phyloP scores from a whole-genome alignment of 2,113 vertebrate genomes.

The Oriolus oriolus region DNA sequence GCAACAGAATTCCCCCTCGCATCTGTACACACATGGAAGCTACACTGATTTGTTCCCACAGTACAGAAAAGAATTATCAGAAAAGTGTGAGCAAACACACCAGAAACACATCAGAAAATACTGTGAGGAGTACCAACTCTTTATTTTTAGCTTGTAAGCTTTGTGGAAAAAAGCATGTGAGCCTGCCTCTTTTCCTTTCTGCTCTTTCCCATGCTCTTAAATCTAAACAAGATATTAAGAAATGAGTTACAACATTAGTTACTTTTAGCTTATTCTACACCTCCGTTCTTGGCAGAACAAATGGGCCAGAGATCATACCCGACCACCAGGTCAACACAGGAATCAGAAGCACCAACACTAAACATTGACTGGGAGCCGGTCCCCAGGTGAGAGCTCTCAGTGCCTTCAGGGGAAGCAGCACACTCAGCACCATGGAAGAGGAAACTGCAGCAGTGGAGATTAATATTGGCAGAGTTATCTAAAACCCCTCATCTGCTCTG shows the following conservation, averaged over 20 bases:
- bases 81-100: not conserved
- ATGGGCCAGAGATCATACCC: rapidly evolving
- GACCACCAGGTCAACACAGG: rapidly evolving
- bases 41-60: not conserved
- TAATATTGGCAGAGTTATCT: not conserved
- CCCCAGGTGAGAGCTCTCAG: not conserved
- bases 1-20: not conserved
- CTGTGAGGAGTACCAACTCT: not conserved
- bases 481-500: not conserved
- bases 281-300: rapidly evolving
- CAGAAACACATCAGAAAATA: not conserved
- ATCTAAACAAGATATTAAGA: conserved; percentile 59
- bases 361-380: rapidly evolving
- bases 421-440: not conserved
- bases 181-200: not conserved
- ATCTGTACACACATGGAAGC: not conserved
- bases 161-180: not conserved
- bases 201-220: not conserved
- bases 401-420: no score
- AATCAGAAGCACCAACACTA: not conserved
- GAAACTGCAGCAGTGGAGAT: not conserved
- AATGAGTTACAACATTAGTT: conserved; percentile 20
- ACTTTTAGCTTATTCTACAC: conserved; percentile 14
- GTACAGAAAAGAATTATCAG: not conserved
- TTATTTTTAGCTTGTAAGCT: not conserved